phyloP scores from a whole-genome alignment of 2,797 vertebrate species.

The Melanotaenia nigrans region DNA sequence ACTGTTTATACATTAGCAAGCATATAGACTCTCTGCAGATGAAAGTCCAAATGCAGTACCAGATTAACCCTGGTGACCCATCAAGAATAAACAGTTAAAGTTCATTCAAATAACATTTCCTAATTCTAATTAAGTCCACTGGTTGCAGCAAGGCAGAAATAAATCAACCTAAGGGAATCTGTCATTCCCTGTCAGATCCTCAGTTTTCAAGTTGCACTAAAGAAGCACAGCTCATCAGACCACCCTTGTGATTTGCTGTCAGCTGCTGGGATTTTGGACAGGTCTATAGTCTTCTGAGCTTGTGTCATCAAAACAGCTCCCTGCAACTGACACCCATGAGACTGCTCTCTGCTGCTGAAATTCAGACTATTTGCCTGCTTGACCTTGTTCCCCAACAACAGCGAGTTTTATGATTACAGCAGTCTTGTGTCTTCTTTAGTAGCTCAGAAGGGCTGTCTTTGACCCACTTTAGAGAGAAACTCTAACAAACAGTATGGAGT shows the following conservation, averaged over 20 bases:
- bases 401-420: slow-evolving; percentile 44
- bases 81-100: background rate
- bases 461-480: slow-evolving; percentile 38
- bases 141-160: background rate
- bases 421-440: slow-evolving; percentile 40
- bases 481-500: slow-evolving; percentile 15
- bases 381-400: slow-evolving; percentile 59
- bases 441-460: slow-evolving; percentile 42
- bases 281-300: background rate
- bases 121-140: background rate
- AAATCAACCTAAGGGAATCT: background rate
- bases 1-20: no score
- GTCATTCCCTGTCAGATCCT: slow-evolving; percentile 1
- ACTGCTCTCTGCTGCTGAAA: slow-evolving; percentile 36
- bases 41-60: background rate
- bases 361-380: slow-evolving; percentile 33
- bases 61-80: background rate
- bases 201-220: background rate
- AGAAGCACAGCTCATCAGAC: slow-evolving; percentile 11
- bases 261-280: slow-evolving; percentile 12
- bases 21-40: no score
- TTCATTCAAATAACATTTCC: background rate
- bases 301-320: slow-evolving; percentile 40
- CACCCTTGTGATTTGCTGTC: slow-evolving; percentile 19
- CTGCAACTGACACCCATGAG: slow-evolving; percentile 35